phyloP scores from a whole-genome alignment of 2,888 invertebrate species.

The Caenorhabditis parvicauda region DNA sequence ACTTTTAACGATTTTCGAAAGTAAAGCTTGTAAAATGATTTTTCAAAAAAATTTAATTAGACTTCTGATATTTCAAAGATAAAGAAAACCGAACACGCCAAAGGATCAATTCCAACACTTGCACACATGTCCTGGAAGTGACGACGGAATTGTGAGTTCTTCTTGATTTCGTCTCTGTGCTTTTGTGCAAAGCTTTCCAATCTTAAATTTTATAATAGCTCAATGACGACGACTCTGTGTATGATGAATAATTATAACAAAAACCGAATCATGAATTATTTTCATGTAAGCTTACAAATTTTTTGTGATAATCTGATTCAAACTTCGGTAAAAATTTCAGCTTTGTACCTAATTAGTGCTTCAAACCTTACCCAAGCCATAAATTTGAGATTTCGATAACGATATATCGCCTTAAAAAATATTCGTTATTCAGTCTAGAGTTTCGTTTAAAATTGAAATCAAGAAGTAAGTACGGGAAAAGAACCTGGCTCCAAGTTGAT shows the following conservation, averaged over 20 bases:
- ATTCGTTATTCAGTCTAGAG: too few relatives aligned
- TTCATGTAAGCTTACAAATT: not conserved
- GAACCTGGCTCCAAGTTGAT: constrained; percentile 74
- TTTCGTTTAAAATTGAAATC: too few relatives aligned
- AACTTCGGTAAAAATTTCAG: not conserved
- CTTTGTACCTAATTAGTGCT: too few relatives aligned
- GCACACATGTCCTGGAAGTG: constrained; percentile 98
- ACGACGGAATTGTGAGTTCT: constrained; percentile 86
- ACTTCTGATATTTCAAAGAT: constrained; percentile 2
- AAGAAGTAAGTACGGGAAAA: not conserved
- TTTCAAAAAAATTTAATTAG: too few relatives aligned
- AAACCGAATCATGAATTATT: not conserved
- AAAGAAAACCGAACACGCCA: constrained; percentile 69
- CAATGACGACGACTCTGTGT: not conserved
- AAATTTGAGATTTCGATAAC: too few relatives aligned
- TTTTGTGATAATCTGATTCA: not conserved
- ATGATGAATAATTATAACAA: not conserved
- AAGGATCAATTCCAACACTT: constrained; percentile 93
- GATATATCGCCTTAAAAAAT: too few relatives aligned
- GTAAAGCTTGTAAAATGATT: constrained; percentile 7
- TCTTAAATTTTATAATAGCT: constrained; percentile 9
- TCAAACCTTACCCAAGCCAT: too few relatives aligned
- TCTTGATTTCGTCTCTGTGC: constrained; percentile 89
- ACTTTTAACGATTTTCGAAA: too few relatives aligned
- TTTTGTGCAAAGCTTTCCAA: constrained; percentile 88